These are phyloP conservation scores for Eulemur rufifrons DNA, from an alignment of 2,113 vertebrate species.

Conservation along the genomic window DNA sequence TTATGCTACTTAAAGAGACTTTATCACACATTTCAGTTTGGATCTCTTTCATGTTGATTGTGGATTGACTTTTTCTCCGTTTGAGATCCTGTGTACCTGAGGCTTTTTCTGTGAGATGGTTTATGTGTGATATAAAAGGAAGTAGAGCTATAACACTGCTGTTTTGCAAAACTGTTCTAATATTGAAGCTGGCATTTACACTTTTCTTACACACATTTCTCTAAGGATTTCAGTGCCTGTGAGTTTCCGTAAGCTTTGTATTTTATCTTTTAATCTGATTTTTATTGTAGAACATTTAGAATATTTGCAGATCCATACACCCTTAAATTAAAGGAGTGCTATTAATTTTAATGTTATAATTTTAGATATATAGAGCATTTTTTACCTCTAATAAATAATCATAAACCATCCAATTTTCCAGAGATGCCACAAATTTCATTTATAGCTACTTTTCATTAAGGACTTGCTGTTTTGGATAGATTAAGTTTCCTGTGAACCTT, in stretches of 20 bases:
- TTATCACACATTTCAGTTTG: neutral
- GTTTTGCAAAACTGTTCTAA: conserved; percentile 53
- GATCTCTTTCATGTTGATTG: neutral
- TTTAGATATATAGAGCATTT: conserved; percentile 36
- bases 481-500: neutral
- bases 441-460: neutral
- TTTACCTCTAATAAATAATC: neutral
- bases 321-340: conserved; percentile 57
- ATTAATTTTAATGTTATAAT: conserved; percentile 64
- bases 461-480: neutral
- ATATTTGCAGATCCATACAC: conserved; percentile 64
- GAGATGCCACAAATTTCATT: neutral
- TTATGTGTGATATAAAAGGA: neutral
- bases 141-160: neutral
- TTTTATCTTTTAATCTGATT: conserved; percentile 73
- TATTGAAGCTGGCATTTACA: conserved; percentile 66
- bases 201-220: conserved; percentile 10
- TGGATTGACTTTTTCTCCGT: neutral
- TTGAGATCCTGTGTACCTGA: neutral
- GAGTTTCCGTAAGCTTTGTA: conserved; percentile 59
- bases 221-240: conserved; percentile 8
- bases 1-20: neutral
- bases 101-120: neutral
- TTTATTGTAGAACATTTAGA: conserved; percentile 67
- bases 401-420: neutral